Evolutionary conservation across 1,140 invertebrate genomes (phyloP), one percentile per base, ranked within the genome.

Genomic region (Paracyclopina nana): DNA sequence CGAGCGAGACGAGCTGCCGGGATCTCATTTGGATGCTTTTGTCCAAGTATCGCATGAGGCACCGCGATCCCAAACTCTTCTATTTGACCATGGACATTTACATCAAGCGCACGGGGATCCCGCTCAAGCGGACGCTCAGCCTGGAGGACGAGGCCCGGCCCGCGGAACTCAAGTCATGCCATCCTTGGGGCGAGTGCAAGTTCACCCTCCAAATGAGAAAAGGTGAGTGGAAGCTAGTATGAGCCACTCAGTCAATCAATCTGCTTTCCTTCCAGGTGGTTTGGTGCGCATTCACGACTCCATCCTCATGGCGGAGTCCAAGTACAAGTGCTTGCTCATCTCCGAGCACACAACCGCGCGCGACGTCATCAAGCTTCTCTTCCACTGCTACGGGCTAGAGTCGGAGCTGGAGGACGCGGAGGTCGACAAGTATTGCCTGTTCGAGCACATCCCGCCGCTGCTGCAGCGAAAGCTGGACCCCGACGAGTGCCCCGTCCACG

Each of bases 1-100:
- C 78, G 6, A 81, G 78, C 65, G 75, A 82, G 57, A 90, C 82
- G 8, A 79, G 80, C 0, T 83, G 82, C 58, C 74, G 78, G 58
- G 80, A 90, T 67, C 77, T 91, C 27, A 80, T 91, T 4, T 66
- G 73, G 46, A 78, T 79, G 45, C 66, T 90, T 14, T 68, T 91
- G 46, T 75, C 80, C 60, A 88, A 90, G 70, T 88, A 82, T 57
- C 75, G 81, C 59, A 87, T 90, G 80, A 75, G 82, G 57, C 84
- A 88, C 63, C 72, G 85, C 20, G 86, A 91, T 65, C 82, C 85
- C 0, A 77, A 83, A 57, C 71, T 91, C 11, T 91, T 87, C 65
- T 87, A 83, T 64, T 70, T 91, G 12, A 84, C 82, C 54, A 88
- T 91, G 83, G 85, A 91, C 66, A 82, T 90, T 24, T 78, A 55